These are phyloP conservation scores for Rhorus exstirpatorius DNA, from an alignment of 2,888 invertebrate genomes.

Conservation along the genomic window DNA sequence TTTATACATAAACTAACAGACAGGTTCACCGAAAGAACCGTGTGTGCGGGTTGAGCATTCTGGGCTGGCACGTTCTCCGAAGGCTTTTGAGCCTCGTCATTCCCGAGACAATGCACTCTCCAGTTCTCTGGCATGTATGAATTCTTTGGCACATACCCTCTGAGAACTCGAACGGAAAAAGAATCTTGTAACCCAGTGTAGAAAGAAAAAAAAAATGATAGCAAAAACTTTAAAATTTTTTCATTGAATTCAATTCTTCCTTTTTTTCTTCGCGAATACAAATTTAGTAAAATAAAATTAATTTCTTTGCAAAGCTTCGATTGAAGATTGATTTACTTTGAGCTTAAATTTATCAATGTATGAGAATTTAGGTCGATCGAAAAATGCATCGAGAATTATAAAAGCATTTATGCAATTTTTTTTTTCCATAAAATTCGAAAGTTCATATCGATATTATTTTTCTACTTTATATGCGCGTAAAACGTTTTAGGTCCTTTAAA, in stretches of 20 bases:
- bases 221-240: background rate
- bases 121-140: background rate
- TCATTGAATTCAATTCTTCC: background rate
- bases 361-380: too few relatives aligned
- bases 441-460: too few relatives aligned
- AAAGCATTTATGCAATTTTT: too few relatives aligned
- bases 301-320: too few relatives aligned
- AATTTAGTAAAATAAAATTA: too few relatives aligned
- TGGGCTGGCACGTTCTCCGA: constrained; percentile 37
- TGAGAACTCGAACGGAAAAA: constrained; percentile 47
- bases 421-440: too few relatives aligned
- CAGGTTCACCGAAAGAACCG: constrained; percentile 4
- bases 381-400: too few relatives aligned
- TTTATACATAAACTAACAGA: too few relatives aligned
- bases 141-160: background rate
- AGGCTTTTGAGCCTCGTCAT: constrained; percentile 42
- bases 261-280: background rate
- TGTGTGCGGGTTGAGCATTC: constrained; percentile 29
- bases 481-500: too few relatives aligned
- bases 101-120: constrained; percentile 46
- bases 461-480: too few relatives aligned
- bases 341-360: too few relatives aligned
- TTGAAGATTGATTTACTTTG: too few relatives aligned
- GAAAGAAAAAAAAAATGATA: background rate
- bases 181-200: constrained; percentile 17